Evolutionary conservation across 35 echinoderm and acorn worm species (phyloP), one percentile per base, ranked within the genome.

Genomic region (Heliocidaris tuberculata): DNA sequence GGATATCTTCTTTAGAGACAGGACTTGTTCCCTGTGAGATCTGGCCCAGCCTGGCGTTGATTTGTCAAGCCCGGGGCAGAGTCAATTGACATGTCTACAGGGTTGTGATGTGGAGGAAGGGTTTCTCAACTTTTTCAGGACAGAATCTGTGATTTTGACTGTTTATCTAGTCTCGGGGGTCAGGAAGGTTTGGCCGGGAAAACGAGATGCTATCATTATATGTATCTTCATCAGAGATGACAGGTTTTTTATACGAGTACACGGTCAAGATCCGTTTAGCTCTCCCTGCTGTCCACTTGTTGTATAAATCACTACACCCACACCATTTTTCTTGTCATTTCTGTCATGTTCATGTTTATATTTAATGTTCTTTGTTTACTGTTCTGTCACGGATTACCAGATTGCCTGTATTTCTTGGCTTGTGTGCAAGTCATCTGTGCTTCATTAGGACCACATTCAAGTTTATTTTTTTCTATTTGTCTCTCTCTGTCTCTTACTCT

Each of bases 151-250:
- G 65, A 78, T 78, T 78, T 78, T 78, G 65, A 78, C 27, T 4
- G 65, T 78, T 78, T 78, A 78, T 78, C 65, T 78, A 27, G 65
- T 78, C 65, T 24, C 65, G 7, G 21, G 21, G 65, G 65, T 78
- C 65, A 78, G 65, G 65, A 78, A 78, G 65, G 65, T 78, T n/a
- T 78, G 65, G 27, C 15, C 19, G 65, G 27, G 27, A 19, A 8
- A 78, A 21, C 27, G 21, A 78, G 65, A 78, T 78, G 65, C 65
- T 78, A 78, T 78, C 65, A 78, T 78, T n/a, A n/a, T 24, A 27
- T 78, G 65, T n/a, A 78, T 78, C 65, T 78, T 78, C 65, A 78
- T 78, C 65, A 78, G 17, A 78, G 65, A 78, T 78, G 65, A 78
- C 65, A 78, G 65, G 65, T n/a, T 27, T 8, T n/a, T 78, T 78